Evolutionary conservation across 1,140 invertebrate genomes (phyloP).

Genomic region (Helicoverpa zea): DNA sequence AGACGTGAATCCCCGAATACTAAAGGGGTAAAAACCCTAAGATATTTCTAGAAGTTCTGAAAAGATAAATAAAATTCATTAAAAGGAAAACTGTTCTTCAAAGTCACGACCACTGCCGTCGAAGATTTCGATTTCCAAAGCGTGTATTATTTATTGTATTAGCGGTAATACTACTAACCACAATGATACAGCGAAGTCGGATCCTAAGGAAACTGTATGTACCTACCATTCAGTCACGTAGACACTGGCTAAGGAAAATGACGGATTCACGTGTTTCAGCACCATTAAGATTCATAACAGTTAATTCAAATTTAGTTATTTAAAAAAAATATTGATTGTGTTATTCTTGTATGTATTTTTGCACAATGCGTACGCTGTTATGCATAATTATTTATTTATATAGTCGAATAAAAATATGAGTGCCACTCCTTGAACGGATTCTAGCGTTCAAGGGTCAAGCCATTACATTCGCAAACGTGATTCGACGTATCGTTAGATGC

Average conservation of each 20-base stretch:
- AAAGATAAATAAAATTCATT: no score
- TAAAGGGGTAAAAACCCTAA: no score
- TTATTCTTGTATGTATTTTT: not conserved
- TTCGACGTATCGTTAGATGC: constrained; percentile 10
- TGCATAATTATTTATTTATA: constrained; percentile 8
- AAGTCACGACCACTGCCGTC: not conserved
- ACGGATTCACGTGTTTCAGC: constrained; percentile 8
- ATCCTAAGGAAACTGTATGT: constrained; percentile 2
- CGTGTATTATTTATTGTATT: not conserved
- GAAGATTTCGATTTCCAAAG: constrained; percentile 4
- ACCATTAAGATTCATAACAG: not conserved
- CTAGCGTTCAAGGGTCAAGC: constrained; percentile 16
- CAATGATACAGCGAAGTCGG: constrained; percentile 27
- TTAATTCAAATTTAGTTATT: not conserved
- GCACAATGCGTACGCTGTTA: not conserved
- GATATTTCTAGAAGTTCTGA: no score
- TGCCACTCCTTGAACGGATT: constrained; percentile 27
- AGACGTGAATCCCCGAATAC: no score
- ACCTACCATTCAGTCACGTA: constrained; percentile 26
- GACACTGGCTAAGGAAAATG: constrained; percentile 19
- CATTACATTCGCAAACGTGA: constrained; percentile 20
- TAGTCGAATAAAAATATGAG: constrained; percentile 36
- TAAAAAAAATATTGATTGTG: no score
- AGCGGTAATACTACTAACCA: not conserved
- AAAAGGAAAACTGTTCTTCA: not conserved